Conservation (phyloP, 1,140 invertebrate genomes). For the Heliconius hewitsoni region DNA sequence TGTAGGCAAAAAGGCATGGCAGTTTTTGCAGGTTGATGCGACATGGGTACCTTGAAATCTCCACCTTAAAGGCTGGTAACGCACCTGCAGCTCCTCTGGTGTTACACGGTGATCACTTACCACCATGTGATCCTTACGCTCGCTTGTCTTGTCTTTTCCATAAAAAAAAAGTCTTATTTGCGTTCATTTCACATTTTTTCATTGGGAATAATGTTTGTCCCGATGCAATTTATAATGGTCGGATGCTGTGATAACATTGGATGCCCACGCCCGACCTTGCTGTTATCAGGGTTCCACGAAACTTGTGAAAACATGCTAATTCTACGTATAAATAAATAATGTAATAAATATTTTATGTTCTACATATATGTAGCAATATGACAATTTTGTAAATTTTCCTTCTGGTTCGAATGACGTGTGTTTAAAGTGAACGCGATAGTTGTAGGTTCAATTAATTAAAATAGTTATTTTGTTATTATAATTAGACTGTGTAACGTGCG, state of each 20-base stretch:
- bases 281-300: slow-evolving; percentile 49
- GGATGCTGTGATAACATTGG: slow-evolving; percentile 29
- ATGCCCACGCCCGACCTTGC: slow-evolving; percentile 47
- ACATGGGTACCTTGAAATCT: too few species aligned
- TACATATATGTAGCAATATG: not conserved
- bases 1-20: too few species aligned
- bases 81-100: too few species aligned
- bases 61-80: too few species aligned
- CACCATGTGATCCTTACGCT: too few species aligned
- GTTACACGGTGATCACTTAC: too few species aligned
- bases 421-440: not conserved
- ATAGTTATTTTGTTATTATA: not conserved
- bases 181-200: not conserved
- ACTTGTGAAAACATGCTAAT: slow-evolving; percentile 34
- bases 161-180: too few species aligned
- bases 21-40: too few species aligned
- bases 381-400: not conserved
- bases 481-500: not conserved
- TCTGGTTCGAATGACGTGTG: not conserved
- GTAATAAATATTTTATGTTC: slow-evolving; percentile 9
- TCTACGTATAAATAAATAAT: slow-evolving; percentile 9
- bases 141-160: too few species aligned
- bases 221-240: slow-evolving; percentile 21
- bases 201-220: not conserved
- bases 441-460: not conserved